These are phyloP conservation scores for Syngnathus floridae DNA, from an alignment of 2,113 vertebrate species.

Conservation along the genomic window DNA sequence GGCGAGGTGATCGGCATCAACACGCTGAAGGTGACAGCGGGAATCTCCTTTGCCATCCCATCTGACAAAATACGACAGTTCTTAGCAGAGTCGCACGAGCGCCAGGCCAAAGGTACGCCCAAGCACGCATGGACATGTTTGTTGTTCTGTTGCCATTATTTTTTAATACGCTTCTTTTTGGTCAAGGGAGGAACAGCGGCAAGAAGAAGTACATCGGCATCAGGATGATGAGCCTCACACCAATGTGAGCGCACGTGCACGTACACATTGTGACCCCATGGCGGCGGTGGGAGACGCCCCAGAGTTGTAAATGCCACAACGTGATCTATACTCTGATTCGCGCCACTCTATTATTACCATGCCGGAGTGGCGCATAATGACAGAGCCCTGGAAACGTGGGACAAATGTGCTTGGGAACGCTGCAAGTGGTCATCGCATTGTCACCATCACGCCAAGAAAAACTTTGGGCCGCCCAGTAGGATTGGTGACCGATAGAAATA, in stretches of 20 bases:
- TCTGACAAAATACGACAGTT: conserved; percentile 97
- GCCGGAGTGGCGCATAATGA: background rate
- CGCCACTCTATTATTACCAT: background rate
- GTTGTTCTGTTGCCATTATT: background rate
- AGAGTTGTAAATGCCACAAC: background rate
- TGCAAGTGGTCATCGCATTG: background rate
- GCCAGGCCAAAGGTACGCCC: conserved; percentile 83
- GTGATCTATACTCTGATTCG: background rate
- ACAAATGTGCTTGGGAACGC: background rate
- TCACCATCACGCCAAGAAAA: background rate
- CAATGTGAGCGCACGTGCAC: conserved; percentile 71
- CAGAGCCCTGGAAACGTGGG: background rate
- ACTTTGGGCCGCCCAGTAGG: background rate
- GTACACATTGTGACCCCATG: background rate
- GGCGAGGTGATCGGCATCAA: conserved; percentile 99
- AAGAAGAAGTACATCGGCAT: conserved; percentile 94
- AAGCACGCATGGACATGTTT: no score
- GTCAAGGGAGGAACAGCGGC: conserved; percentile 76
- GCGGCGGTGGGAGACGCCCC: background rate
- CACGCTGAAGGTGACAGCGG: conserved; percentile 95
- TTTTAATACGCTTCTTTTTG: background rate
- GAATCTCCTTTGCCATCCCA: conserved; percentile 97
- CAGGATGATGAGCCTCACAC: conserved; percentile 88
- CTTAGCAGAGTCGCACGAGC: conserved; percentile 86
- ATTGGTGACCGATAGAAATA: background rate